Base-by-base conservation (phyloP, 2,113 vertebrate species). In the Vidua chalybeata region DNA sequence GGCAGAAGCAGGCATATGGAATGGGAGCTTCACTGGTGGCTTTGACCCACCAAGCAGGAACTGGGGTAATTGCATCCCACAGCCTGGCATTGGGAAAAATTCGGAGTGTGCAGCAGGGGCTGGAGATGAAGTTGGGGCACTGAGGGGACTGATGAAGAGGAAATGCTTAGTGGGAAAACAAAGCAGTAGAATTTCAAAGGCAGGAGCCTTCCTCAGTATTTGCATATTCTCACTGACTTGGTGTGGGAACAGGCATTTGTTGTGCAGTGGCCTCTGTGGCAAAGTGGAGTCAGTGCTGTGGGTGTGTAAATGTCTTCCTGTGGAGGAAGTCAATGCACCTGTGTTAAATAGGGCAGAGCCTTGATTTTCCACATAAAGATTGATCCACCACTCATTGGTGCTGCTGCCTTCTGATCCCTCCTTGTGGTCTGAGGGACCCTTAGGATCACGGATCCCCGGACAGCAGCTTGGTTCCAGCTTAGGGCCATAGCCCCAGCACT, bases 131-230 rank as follows among this genome's bases (percentile, higher is more conserved):
- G 21, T 2, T 71, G 10, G 22, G 26, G 8, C 0, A 3, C 22
- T 46, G 55, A 81, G 51, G 11, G 28, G 27, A 20, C 5, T 2
- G 13, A 41, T 3, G 7, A 76, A 68, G 52, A 45, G 18, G n/a
- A 94, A 94, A n/a, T 3, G 6, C 62, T 90, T 68, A 51, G 58
- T 79, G 71, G 54, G 27, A 90, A 94, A 94, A 55, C 78, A 92
- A 82, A 80, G 49, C 49, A 76, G 24, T 28, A 52, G 54, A 19
- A 56, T 92, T 92, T 92, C 93, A 95, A 90, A 96, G 79, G 62
- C 82, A 91, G 77, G 35, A 93, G 14, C 24, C 22, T 96, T 90
- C 41, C 49, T 63, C 2, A 1, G 46, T 15, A 37, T 80, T 95
- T 90, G 79, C 75, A 90, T 92, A 61, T 75, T 73, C 54, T 45